These are phyloP conservation scores for Lottia gigantea DNA, from an alignment of 2,888 invertebrate species.

Conservation along the genomic window DNA sequence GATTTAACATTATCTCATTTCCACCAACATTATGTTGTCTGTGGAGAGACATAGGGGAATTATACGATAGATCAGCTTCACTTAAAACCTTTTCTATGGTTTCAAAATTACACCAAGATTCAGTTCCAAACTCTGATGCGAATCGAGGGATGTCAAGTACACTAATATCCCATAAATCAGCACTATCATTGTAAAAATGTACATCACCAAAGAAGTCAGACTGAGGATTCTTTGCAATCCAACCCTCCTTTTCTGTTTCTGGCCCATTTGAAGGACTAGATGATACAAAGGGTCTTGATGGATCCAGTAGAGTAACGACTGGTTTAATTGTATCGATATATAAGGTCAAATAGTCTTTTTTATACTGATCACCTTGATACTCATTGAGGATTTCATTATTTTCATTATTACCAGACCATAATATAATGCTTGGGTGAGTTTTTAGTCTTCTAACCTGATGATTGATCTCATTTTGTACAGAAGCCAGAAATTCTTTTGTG, in stretches of 20 bases:
- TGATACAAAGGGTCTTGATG: slow-evolving; percentile 77
- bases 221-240: slow-evolving; percentile 82
- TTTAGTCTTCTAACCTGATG: slow-evolving; percentile 84
- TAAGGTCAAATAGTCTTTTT: slow-evolving; percentile 81
- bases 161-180: slow-evolving; percentile 83
- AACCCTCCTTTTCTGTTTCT: slow-evolving; percentile 75
- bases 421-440: slow-evolving; percentile 85
- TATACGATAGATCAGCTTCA: slow-evolving; percentile 64
- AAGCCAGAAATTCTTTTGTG: slow-evolving; percentile 77
- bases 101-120: slow-evolving; percentile 83
- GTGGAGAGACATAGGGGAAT: slow-evolving; percentile 77
- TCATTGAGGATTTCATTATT: slow-evolving; percentile 78
- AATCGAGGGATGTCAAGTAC: slow-evolving; percentile 87
- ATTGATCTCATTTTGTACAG: slow-evolving; percentile 80
- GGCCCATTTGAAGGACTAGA: slow-evolving; percentile 81
- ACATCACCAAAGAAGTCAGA: slow-evolving; percentile 84
- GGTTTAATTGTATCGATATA: slow-evolving; percentile 68
- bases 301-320: slow-evolving; percentile 30
- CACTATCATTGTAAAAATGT: slow-evolving; percentile 89
- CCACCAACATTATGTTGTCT: slow-evolving; percentile 91
- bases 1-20: slow-evolving; percentile 69
- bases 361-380: slow-evolving; percentile 71
- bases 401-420: slow-evolving; percentile 96
- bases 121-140: slow-evolving; percentile 95
- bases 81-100: slow-evolving; percentile 72